A percentile compares a stretch with the other conserved stretches of the same genome.
Evolutionary conservation across 2,797 vertebrate genomes (phyloP).

Genomic region (Sarcophilus harrisii): DNA sequence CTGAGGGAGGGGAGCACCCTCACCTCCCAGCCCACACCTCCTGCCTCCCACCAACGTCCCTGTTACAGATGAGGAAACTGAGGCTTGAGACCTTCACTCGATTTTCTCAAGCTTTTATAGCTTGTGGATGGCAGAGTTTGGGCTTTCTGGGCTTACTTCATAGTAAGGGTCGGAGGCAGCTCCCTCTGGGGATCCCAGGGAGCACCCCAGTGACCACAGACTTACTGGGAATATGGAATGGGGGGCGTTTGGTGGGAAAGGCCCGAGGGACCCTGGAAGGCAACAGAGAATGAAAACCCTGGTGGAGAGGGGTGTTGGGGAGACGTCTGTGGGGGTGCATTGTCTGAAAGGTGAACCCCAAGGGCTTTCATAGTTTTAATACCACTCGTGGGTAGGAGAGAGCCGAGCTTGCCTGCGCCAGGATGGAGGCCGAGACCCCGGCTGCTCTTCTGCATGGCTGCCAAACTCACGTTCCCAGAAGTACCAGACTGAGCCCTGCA

Average conservation of each 20-base stretch:
- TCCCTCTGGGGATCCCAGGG: no score
- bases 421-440: neutral
- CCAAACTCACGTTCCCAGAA: neutral
- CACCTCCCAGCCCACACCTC: no score
- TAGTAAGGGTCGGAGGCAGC: no score
- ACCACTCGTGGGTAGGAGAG: neutral
- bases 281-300: neutral
- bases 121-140: neutral
- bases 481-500: neutral
- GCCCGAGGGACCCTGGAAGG: neutral
- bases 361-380: neutral
- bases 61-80: neutral
- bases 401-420: neutral
- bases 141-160: neutral
- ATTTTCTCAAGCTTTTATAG: neutral
- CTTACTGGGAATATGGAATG: neutral
- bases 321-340: no score
- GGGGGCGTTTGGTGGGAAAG: neutral
- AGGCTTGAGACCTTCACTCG: neutral
- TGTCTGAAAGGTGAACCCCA: neutral
- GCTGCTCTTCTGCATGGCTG: neutral
- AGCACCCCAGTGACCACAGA: no score
- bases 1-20: neutral
- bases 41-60: no score
- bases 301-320: no score